Base-by-base conservation (phyloP, 2,797 vertebrate species). In the Botia kubotai region DNA sequence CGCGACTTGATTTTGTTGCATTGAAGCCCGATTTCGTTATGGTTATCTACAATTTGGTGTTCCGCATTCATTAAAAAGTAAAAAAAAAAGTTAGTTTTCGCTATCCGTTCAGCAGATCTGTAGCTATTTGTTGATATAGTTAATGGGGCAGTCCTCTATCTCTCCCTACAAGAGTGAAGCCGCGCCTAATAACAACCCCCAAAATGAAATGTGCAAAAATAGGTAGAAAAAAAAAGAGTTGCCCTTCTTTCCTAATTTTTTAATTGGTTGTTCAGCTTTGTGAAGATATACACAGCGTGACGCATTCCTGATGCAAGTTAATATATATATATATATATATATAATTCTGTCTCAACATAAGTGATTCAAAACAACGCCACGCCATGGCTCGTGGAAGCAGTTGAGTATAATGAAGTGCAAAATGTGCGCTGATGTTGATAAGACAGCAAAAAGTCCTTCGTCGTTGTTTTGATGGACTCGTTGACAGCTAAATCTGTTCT, bases 341-440 rank as follows among this genome's bases (percentile, higher is more conserved):
- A 65, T 55, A 74, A 67, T 70, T 73, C n/a, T 13, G 23, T n/a
- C 11, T 26, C 33, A 81, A 70, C 69, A 57, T 26, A 52, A 33
- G 26, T 67, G 46, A 72, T 69, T 62, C 74, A 12, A 71, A 84
- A 90, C 86, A 82, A 89, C 85, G 87, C 86, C 85, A 90, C 83
- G 83, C 83, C 85, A 87, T 88, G 86, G 83, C 85, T 83, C 83
- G 90, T 84, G 84, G 68, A 90, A 88, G 90, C 90, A 92, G 83
- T 83, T 82, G 74, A 85, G 81, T 83, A 77, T 55, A 79, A 81
- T 86, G 86, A 86, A 85, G 86, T 88, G 84, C 82, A 83, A 89
- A 76, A 58, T 52, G 66, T 21, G 72, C 71, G 82, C 43, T 87
- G 88, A 88, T 87, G 75, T 72, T 87, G 86, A 91, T 85, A 88